Conservation (phyloP, 2,113 vertebrate genomes). For the Callospermophilus lateralis region DNA sequence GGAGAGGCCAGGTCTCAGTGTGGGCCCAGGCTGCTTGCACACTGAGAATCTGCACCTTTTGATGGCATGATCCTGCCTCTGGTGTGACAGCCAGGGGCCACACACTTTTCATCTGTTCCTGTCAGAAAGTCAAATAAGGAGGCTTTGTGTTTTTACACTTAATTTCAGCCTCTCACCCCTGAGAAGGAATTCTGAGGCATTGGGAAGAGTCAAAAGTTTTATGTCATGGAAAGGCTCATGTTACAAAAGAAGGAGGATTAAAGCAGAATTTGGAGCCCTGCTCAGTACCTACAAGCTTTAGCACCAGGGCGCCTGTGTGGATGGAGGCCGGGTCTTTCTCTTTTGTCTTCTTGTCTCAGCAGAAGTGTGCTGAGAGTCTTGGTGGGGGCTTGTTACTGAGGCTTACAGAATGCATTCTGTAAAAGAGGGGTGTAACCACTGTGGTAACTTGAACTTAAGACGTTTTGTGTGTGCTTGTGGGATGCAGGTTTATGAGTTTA, state of each 20-base stretch:
- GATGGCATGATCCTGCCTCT: slow-evolving; percentile 75
- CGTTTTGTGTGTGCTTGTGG: slow-evolving; percentile 58
- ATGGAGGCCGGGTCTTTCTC: background rate
- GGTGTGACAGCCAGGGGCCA: slow-evolving; percentile 74
- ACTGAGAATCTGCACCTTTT: slow-evolving; percentile 61
- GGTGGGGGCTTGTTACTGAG: background rate
- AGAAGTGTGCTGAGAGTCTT: background rate
- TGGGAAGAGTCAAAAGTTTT: background rate
- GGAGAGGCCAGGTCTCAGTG: background rate
- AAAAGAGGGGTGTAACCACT: slow-evolving; percentile 51
- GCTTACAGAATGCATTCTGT: slow-evolving; percentile 19
- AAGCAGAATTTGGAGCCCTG: background rate
- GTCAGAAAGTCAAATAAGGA: background rate
- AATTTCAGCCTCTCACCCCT: background rate
- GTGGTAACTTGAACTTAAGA: slow-evolving; percentile 53
- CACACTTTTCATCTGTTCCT: slow-evolving; percentile 37
- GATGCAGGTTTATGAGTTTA: slow-evolving; percentile 59
- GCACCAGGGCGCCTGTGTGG: background rate
- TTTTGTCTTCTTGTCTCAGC: slow-evolving; percentile 5
- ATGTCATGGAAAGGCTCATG: slow-evolving; percentile 40
- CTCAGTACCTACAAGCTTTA: background rate
- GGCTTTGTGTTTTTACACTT: background rate
- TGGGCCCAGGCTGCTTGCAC: slow-evolving; percentile 32
- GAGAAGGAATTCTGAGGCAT: background rate
- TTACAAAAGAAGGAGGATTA: background rate